Evolutionary conservation across 2,888 invertebrate genomes (phyloP).

Genomic region (Phaonia tiefii): DNA sequence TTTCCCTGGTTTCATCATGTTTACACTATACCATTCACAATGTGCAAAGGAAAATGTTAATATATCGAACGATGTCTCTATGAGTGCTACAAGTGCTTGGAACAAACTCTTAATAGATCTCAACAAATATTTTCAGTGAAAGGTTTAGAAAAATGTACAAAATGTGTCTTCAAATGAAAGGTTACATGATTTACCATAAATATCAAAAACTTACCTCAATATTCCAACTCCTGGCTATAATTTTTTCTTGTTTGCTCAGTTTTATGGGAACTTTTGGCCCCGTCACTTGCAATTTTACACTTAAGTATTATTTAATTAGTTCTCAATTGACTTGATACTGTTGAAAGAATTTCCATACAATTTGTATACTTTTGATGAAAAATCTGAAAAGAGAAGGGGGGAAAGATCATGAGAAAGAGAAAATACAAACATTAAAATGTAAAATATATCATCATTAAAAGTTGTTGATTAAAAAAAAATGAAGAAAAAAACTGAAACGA

Average conservation of each 20-base stretch:
- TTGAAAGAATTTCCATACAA: slow-evolving; percentile 68
- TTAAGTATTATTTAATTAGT: slow-evolving; percentile 16
- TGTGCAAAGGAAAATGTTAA: no score
- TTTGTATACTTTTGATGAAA: slow-evolving; percentile 62
- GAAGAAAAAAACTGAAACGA: slow-evolving; percentile 6
- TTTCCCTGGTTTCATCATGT: no score
- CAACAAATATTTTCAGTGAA: no score
- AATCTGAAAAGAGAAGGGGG: slow-evolving; percentile 71
- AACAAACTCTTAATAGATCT: no score
- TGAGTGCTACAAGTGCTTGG: no score
- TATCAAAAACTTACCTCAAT: slow-evolving; percentile 4
- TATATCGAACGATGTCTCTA: no score
- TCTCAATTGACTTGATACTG: slow-evolving; percentile 69
- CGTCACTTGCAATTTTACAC: not conserved
- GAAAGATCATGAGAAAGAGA: slow-evolving; percentile 44
- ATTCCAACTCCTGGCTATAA: no score
- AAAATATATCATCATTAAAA: slow-evolving; percentile 43
- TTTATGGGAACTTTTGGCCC: not conserved
- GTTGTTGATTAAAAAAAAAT: slow-evolving; percentile 14
- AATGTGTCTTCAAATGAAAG: not conserved
- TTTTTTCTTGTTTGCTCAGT: not conserved
- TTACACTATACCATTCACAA: no score
- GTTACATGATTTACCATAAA: not conserved
- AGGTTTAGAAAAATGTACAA: slow-evolving; percentile 10
- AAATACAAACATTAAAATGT: slow-evolving; percentile 70